Conservation (phyloP, 2,888 invertebrate genomes). For the Dryococelus australis region DNA sequence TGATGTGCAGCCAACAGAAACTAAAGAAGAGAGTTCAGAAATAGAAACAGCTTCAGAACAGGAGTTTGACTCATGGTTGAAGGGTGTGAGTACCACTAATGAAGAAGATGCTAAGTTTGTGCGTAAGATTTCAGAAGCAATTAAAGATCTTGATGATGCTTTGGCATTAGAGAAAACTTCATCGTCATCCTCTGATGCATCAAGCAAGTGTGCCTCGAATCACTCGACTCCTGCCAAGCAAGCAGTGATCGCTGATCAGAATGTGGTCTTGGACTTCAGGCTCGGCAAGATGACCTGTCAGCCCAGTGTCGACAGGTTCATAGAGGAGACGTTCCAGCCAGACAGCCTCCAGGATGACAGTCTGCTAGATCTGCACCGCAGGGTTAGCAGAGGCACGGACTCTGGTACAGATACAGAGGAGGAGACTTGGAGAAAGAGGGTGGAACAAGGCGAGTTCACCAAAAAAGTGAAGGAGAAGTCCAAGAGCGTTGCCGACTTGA, state of each 20-base stretch:
- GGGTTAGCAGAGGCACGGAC: slow-evolving; percentile 53
- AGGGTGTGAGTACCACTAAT: slow-evolving; percentile 65
- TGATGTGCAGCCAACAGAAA: slow-evolving; percentile 25
- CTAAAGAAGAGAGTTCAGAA: slow-evolving; percentile 25
- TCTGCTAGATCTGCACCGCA: slow-evolving; percentile 44
- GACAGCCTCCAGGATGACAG: slow-evolving; percentile 51
- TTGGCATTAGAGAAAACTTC: slow-evolving; percentile 68
- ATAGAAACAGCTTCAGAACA: slow-evolving; percentile 19
- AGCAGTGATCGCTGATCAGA: slow-evolving; percentile 39
- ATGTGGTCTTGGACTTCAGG: slow-evolving; percentile 55
- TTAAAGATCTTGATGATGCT: slow-evolving; percentile 70
- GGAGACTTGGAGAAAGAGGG: slow-evolving; percentile 67
- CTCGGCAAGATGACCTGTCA: slow-evolving; percentile 53
- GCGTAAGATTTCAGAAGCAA: slow-evolving; percentile 68
- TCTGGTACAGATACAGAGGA: slow-evolving; percentile 68
- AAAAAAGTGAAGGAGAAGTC: slow-evolving; percentile 72
- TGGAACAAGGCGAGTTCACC: slow-evolving; percentile 65
- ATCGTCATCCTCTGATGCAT: slow-evolving; percentile 43
- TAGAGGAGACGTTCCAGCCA: slow-evolving; percentile 35
- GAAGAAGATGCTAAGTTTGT: slow-evolving; percentile 69
- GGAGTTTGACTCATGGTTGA: slow-evolving; percentile 67
- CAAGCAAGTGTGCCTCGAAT: slow-evolving; percentile 35
- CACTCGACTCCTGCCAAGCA: slow-evolving; percentile 37
- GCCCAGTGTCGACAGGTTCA: slow-evolving; percentile 31
- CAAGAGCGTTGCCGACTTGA: slow-evolving; percentile 71